Evolutionary conservation across 2,888 invertebrate species (phyloP), one percentile per base, ranked within the genome.

Genomic region (Trachelus iudaicus): DNA sequence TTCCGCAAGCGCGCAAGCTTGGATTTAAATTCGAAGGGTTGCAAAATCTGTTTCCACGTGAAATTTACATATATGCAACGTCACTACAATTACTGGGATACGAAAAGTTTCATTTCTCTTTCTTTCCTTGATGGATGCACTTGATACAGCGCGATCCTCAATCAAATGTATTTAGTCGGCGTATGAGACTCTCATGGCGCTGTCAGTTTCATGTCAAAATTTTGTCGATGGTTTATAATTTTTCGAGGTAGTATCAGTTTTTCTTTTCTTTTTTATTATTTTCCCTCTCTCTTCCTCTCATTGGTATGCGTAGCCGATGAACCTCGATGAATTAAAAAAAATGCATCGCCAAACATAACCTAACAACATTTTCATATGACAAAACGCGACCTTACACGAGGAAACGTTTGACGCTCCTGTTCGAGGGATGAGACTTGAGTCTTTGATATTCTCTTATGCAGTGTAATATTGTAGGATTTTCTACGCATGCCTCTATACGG

Each of bases 401-500:
- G 56, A 56, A 56, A 56, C 56, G 56, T 56, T 56, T 56, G 56
- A 56, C 23, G 56, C 56, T 23, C 56, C 56, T 56, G 56, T 56
- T 56, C 56, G 56, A 56, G 56, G 56, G 23, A 56, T 56, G 56
- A 56, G 56, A 56, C 56, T 56, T 23, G 23, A 23, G 23, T 56
- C 56, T 56, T 56, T 56, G 56, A 56, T 56, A 56, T 56, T 23
- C 15, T 23, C 56, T 56, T 56, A 56, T 23, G 23, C 56, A 56
- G 56, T 56, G 56, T 56, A 56, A 56, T 56, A 56, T 9, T 56
- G 56, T 56, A 56, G 56, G 23, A 56, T 87, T 84, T 84, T 91
- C 90, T 91, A 87, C 86, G 91, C 91, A 91, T 91, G 91, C 87
- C 84, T 90, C 88, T 90, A 86, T 88, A 88, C 84, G 86, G 88